These are phyloP conservation scores for Protobothrops flavoviridis DNA, from an alignment of 2,113 vertebrate genomes.

Conservation along the genomic window DNA sequence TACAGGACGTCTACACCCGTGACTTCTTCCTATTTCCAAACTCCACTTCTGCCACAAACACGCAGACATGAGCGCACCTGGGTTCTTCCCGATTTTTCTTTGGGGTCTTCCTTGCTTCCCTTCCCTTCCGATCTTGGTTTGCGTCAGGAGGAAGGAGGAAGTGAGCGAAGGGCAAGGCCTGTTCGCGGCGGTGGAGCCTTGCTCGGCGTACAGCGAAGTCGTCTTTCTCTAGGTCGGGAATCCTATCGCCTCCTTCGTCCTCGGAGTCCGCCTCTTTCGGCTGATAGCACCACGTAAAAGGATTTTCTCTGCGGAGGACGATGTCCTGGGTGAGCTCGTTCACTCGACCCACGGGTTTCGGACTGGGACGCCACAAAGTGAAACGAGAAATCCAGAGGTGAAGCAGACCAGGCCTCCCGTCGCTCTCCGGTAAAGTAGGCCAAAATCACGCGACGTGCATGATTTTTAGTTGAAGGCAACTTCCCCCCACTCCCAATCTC, in stretches of 20 bases:
- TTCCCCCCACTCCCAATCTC: neutral
- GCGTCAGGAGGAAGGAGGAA: conserved; percentile 77
- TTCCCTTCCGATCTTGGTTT: conserved; percentile 74
- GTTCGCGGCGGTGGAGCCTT: conserved; percentile 73
- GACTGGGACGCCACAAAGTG: conserved; percentile 68
- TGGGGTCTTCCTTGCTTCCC: conserved; percentile 72
- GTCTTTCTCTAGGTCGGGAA: conserved; percentile 89
- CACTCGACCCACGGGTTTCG: conserved; percentile 62
- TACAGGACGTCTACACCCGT: neutral
- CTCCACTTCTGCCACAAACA: conserved; percentile 33
- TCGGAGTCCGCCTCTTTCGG: conserved; percentile 80
- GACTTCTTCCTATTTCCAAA: neutral
- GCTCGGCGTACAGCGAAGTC: conserved; percentile 87
- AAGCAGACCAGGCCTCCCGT: conserved; percentile 14
- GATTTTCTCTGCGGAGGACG: conserved; percentile 83
- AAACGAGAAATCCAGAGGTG: conserved; percentile 54
- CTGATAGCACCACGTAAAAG: conserved; percentile 73
- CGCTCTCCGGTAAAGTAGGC: conserved; percentile 21
- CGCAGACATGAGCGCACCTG: conserved; percentile 68
- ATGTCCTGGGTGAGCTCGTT: conserved; percentile 72
- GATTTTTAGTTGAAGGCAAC: conserved; percentile 59
- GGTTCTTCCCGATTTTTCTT: conserved; percentile 57
- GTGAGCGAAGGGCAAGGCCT: conserved; percentile 72
- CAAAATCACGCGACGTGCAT: conserved; percentile 10
- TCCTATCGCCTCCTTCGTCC: conserved; percentile 63